These are phyloP conservation scores for Boulengeromyrus knoepffleri DNA, from an alignment of 2,113 vertebrate genomes.

Conservation along the genomic window DNA sequence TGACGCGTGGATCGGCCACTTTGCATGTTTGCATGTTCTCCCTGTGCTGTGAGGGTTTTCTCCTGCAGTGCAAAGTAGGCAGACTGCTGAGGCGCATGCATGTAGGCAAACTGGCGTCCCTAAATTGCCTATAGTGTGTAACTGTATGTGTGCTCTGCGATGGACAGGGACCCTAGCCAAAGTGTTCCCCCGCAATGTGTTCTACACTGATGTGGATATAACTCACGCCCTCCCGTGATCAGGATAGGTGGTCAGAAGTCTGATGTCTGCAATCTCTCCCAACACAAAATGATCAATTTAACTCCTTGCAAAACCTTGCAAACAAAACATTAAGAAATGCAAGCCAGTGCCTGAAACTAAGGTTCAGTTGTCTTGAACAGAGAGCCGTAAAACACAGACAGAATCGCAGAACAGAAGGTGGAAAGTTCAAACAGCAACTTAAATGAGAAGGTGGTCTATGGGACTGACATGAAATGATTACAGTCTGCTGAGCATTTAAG, in stretches of 20 bases:
- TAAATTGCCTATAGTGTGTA: neutral
- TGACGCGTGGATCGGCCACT: neutral
- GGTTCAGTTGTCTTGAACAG: neutral
- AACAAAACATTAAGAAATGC: neutral
- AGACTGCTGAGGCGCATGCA: neutral
- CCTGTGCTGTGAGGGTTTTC: neutral
- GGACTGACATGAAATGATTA: neutral
- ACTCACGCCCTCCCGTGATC: neutral
- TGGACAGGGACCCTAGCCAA: neutral
- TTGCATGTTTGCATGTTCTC: neutral
- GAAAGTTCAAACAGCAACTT: neutral
- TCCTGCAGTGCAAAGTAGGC: neutral
- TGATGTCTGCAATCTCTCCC: neutral
- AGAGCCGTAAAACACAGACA: neutral
- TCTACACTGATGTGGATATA: neutral
- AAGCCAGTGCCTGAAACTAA: neutral
- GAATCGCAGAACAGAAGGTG: no score
- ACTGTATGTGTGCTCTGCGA: neutral
- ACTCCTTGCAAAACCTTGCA: neutral
- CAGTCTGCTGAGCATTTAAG: neutral
- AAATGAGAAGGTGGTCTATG: neutral
- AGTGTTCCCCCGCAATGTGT: neutral
- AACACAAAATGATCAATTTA: neutral
- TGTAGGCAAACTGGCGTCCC: neutral
- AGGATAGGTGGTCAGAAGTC: neutral